Conservation (phyloP, 2,797 vertebrate species). For the Myoxocephalus aenaeus region DNA sequence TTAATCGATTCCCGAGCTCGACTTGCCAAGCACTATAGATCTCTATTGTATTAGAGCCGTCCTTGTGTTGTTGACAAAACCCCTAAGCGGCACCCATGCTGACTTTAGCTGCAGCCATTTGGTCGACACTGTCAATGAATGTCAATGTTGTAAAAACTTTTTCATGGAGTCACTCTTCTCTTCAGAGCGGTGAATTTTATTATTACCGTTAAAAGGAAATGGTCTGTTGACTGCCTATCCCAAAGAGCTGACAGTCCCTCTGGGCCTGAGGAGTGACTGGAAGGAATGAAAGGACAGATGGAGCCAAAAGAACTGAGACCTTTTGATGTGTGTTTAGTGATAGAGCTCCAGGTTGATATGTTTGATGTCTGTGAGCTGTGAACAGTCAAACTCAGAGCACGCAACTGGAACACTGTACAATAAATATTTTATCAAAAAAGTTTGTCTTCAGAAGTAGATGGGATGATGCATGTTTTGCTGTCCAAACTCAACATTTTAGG, state of each 20-base stretch:
- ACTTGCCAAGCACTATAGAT: slow-evolving; percentile 31
- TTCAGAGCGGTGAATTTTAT: slow-evolving; percentile 43
- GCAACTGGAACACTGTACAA: slow-evolving; percentile 61
- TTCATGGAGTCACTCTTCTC: slow-evolving; percentile 44
- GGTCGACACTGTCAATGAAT: slow-evolving; percentile 37
- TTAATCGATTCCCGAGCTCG: slow-evolving; percentile 12
- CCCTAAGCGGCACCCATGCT: slow-evolving; percentile 32
- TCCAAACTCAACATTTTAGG: neutral
- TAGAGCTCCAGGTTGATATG: slow-evolving; percentile 47
- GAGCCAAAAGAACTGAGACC: slow-evolving; percentile 42
- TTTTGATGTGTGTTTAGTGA: slow-evolving; percentile 67
- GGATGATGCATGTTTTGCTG: neutral
- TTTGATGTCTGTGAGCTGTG: slow-evolving; percentile 63
- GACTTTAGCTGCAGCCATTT: slow-evolving; percentile 26
- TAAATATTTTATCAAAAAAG: slow-evolving; percentile 26
- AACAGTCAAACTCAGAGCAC: slow-evolving; percentile 56
- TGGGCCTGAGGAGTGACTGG: slow-evolving; percentile 38
- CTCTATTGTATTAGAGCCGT: slow-evolving; percentile 27
- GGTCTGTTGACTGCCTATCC: slow-evolving; percentile 55
- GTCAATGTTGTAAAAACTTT: slow-evolving; percentile 49
- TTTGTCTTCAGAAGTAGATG: neutral
- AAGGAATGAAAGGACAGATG: slow-evolving; percentile 64
- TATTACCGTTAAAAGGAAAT: slow-evolving; percentile 61
- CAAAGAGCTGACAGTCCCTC: slow-evolving; percentile 50
- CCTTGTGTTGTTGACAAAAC: slow-evolving; percentile 35